A percentile compares a stretch with the other conserved stretches of the same genome.
Conservation (phyloP, 1,140 invertebrate species). For the Ips nitidus region DNA sequence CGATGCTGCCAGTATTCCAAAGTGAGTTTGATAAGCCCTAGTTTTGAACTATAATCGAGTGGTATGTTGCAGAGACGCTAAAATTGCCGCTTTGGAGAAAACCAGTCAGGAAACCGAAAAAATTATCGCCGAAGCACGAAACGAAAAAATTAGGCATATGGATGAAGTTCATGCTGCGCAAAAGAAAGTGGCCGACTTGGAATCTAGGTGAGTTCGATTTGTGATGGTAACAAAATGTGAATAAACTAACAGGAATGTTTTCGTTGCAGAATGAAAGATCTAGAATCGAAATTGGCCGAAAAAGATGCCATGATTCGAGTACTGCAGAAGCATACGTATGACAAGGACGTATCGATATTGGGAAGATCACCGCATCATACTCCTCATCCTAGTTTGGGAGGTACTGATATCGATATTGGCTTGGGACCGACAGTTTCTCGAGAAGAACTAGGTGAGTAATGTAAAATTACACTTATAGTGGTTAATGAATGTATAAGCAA, state of each 20-base stretch:
- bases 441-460: constrained; percentile 54
- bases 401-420: constrained; percentile 53
- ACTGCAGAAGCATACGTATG: constrained; percentile 77
- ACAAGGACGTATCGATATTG: constrained; percentile 63
- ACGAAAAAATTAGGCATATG: constrained; percentile 84
- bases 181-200: constrained; percentile 80
- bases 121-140: constrained; percentile 80
- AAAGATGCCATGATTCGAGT: constrained; percentile 89
- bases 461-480: constrained; percentile 3
- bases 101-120: constrained; percentile 85
- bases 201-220: constrained; percentile 64
- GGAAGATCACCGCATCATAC: constrained; percentile 57
- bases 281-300: constrained; percentile 85
- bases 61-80: constrained; percentile 67
- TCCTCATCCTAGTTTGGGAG: constrained; percentile 55
- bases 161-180: constrained; percentile 83
- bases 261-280: constrained; percentile 72
- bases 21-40: constrained; percentile 57
- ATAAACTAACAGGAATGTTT: constrained; percentile 5
- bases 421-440: constrained; percentile 51
- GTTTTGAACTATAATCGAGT: constrained; percentile 6
- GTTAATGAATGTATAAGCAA: background rate
- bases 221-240: background rate
- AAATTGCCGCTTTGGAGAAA: constrained; percentile 82
- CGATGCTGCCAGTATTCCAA: constrained; percentile 81